Base-by-base conservation (phyloP, 1,140 invertebrate genomes). In the Cyrtorhinus lividipennis region DNA sequence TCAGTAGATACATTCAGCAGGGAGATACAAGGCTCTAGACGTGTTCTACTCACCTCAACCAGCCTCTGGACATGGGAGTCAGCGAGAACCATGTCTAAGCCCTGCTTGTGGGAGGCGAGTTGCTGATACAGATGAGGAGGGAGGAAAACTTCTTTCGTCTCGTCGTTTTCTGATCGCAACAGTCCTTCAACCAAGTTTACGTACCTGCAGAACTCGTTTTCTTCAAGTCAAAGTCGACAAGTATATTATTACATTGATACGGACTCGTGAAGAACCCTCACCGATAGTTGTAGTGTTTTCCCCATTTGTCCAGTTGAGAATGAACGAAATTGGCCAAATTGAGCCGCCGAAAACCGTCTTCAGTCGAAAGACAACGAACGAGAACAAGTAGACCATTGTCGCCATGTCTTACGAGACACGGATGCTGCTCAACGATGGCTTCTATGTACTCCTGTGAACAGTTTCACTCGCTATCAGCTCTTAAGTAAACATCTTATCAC, bases 121-220 rank as follows among this genome's bases (percentile, higher is more conserved):
- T 95, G 88, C 0, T 90, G 90, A 73, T 95, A 90, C 10, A 96
- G 74, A 78, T 98, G 93, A 0, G 86, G 85, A 1, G 88, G 84
- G 13, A 94, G 76, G 70, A 80, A 87, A 5, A 86, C 78, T 70
- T 85, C 82, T 61, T 61, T 64, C 24, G 18, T 60, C 2, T 30
- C 58, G 45, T 27, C 46, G 56, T 44, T 30, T 56, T 61, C n/a
- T 1, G 63, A 46, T 71, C 92, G 88, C 59, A 93, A 82, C 30
- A 87, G 82, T 38, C 86, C 85, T 73, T 98, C 94, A 20, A 96
- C 83, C 2, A 95, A 75, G 3, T 86, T 80, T 0, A 95, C 91
- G 75, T 97, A 98, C 65, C 84, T 84, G 65, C 22, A 69, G 64
- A 62, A 65, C 5, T 63, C 10, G 44, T n/a, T 38, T 24, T 27